These are phyloP conservation scores for Xestia ashworthii DNA, from an alignment of 2,888 invertebrate species.

Conservation along the genomic window DNA sequence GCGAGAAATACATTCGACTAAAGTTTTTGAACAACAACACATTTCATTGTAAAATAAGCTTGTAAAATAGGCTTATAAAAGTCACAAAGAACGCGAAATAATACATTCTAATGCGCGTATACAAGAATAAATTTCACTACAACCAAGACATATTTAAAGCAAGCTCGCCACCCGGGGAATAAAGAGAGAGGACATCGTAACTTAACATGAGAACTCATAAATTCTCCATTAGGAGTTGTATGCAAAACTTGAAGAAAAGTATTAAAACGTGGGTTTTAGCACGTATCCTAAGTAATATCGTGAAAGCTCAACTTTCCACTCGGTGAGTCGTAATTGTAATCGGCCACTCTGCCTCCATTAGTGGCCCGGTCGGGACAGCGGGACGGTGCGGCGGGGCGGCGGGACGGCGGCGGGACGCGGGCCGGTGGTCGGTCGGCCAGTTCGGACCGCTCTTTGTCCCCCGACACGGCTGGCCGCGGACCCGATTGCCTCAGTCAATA, in stretches of 20 bases:
- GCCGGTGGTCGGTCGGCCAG: conserved; percentile 66
- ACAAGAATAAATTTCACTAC: conserved; percentile 28
- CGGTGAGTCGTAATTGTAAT: conserved; percentile 81
- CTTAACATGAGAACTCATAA: conserved; percentile 56
- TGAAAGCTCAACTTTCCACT: conserved; percentile 82
- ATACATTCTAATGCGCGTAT: conserved; percentile 35
- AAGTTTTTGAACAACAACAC: not conserved
- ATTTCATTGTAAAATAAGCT: not conserved
- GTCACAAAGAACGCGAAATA: conserved; percentile 21
- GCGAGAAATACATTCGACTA: not conserved
- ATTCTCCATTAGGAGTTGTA: conserved; percentile 59
- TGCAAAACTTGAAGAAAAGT: conserved; percentile 61
- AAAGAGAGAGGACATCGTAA: conserved; percentile 49
- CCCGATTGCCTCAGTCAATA: conserved; percentile 64
- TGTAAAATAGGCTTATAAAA: conserved; percentile 25
- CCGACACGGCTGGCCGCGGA: conserved; percentile 55
- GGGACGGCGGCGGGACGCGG: conserved; percentile 39
- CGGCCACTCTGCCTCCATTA: conserved; percentile 85
- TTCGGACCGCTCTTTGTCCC: conserved; percentile 68
- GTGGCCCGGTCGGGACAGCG: conserved; percentile 58
- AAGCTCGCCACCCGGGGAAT: conserved; percentile 33
- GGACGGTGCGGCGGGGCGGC: conserved; percentile 58
- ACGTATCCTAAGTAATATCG: conserved; percentile 67
- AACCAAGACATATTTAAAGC: conserved; percentile 39
- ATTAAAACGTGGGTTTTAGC: conserved; percentile 59